phyloP scores from a whole-genome alignment of 2,113 vertebrate genomes.

The Misgurnus anguillicaudatus region DNA sequence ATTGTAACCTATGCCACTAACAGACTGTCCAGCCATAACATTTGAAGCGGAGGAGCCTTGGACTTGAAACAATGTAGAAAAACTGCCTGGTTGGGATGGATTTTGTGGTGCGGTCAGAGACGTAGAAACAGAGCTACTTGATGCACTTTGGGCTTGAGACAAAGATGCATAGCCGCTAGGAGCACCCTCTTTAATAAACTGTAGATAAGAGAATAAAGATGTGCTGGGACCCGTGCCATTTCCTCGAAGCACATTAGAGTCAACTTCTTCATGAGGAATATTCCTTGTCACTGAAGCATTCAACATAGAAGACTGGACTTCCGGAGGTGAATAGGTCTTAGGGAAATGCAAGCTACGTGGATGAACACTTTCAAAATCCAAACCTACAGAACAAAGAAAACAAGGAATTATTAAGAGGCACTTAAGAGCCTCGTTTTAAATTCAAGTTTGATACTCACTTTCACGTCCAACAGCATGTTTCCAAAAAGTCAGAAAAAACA shows the following conservation, averaged over 20 bases:
- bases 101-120: too few species aligned
- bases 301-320: not conserved
- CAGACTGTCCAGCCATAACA: not conserved
- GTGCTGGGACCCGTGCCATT: not conserved
- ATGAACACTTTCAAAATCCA: not conserved
- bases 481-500: not conserved
- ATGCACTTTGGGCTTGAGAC: not conserved
- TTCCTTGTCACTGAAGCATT: not conserved
- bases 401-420: too few species aligned
- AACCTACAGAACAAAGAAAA: not conserved
- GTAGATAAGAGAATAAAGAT: not conserved
- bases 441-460: not conserved
- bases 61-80: not conserved
- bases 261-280: slow-evolving; percentile 3
- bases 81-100: too few species aligned
- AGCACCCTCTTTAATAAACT: not conserved
- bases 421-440: not conserved
- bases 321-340: not conserved
- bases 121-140: not conserved
- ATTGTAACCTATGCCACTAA: not conserved
- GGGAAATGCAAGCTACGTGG: not conserved
- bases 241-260: not conserved
- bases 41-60: not conserved
- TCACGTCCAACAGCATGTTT: not conserved
- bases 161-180: not conserved